Conservation (phyloP, 2,113 vertebrate species). For the Myxocyprinus asiaticus region DNA sequence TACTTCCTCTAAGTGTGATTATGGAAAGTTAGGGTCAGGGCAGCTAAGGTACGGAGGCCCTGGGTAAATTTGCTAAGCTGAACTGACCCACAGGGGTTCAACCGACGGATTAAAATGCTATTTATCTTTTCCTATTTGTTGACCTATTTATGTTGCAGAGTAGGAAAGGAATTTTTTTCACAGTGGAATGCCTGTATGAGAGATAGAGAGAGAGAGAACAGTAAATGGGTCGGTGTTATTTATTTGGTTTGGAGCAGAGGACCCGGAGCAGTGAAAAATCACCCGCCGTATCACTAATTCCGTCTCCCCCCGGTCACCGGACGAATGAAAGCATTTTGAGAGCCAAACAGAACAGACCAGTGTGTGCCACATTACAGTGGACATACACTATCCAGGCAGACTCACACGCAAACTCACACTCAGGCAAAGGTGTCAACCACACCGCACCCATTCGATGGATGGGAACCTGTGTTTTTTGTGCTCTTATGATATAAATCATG, state of each 20-base stretch:
- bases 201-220: slow-evolving; percentile 23
- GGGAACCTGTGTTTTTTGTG: slow-evolving; percentile 34
- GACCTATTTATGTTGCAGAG: neutral
- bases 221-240: slow-evolving; percentile 64
- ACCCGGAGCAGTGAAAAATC: slow-evolving; percentile 60
- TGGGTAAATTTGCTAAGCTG: slow-evolving; percentile 47
- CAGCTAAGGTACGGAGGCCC: slow-evolving; percentile 57
- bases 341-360: slow-evolving; percentile 52
- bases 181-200: slow-evolving; percentile 41
- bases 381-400: slow-evolving; percentile 39
- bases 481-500: slow-evolving; percentile 34
- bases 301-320: slow-evolving; percentile 52
- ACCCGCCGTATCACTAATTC: slow-evolving; percentile 65
- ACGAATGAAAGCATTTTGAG: slow-evolving; percentile 50
- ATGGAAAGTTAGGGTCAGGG: slow-evolving; percentile 41
- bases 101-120: slow-evolving; percentile 55
- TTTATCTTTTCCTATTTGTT: slow-evolving; percentile 61
- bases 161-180: slow-evolving; percentile 49
- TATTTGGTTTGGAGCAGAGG: slow-evolving; percentile 63
- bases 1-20: slow-evolving; percentile 12
- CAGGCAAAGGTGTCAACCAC: slow-evolving; percentile 39
- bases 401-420: slow-evolving; percentile 31
- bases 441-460: slow-evolving; percentile 49
- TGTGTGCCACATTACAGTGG: slow-evolving; percentile 44
- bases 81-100: slow-evolving; percentile 36